Evolutionary conservation across 2,888 invertebrate genomes (phyloP), one percentile per base, ranked within the genome.

Genomic region (Crioceris asparagi): DNA sequence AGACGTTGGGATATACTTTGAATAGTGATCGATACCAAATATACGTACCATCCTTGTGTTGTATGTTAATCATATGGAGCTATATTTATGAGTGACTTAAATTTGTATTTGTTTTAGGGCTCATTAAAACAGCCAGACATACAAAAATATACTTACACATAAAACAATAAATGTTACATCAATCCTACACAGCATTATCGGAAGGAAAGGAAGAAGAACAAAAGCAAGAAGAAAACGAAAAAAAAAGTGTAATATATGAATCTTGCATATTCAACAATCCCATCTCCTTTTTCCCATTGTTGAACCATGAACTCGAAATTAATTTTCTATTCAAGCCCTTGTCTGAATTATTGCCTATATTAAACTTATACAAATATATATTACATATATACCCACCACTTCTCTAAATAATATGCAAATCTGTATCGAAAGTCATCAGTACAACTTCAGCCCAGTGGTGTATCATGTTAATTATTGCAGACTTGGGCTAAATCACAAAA

Each of bases 381-480:
- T n/a, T n/a, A n/a, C n/a, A n/a, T n/a, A n/a, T n/a, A n/a, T 39
- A 44, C 41, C 37, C 37, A 36, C 39, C 39, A 36, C 39, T 29
- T 39, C 33, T 17, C 26, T 38, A 38, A 38, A 38, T 38, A 37
- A 44, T 44, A 44, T 44, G 44, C 44, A 41, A 41, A 44, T 44
- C 36, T 31, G 15, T n/a, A 33, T 38, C 33, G 37, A 32, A n/a
- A n/a, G 12, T 15, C 27, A 27, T 27, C 27, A 15, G 27, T 29
- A 32, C 32, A 32, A 38, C 27, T 18, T 37, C 32, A 12, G 4
- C 10, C 21, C 17, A 27, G 27, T 27, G 27, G 7, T 15, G 27
- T 27, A 27, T 12, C 11, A 15, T 3, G 12, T 11, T 12, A 25
- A 7, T 4, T 25, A 4, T 12, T 11, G 3, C 11, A 7, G 26